Evolutionary conservation across 1,140 invertebrate genomes (phyloP).

Genomic region (Drosophila teissieri): DNA sequence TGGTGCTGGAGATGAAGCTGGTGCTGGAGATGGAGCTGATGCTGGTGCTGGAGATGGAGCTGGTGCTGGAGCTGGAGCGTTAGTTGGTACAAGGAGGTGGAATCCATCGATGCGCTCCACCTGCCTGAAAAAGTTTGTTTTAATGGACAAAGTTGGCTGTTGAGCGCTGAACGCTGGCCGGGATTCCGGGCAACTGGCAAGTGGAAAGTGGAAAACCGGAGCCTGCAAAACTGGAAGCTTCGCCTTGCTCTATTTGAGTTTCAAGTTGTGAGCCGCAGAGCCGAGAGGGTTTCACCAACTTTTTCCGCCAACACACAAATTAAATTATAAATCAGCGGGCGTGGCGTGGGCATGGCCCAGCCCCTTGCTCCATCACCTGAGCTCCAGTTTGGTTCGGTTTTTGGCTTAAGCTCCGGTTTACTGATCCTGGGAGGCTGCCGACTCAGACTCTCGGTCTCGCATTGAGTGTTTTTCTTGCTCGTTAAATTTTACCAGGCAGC

Average conservation of each 20-base stretch:
- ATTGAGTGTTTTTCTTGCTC: constrained; percentile 76
- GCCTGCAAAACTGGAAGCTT: constrained; percentile 7
- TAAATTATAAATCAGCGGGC: constrained; percentile 74
- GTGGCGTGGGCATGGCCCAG: constrained; percentile 12
- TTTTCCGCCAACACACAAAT: constrained; percentile 64
- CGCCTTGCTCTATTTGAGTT: constrained; percentile 57
- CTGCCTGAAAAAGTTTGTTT: constrained; percentile 74
- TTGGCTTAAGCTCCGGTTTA: background rate
- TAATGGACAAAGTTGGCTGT: constrained; percentile 77
- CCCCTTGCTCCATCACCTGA: background rate
- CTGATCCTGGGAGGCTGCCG: constrained; percentile 26
- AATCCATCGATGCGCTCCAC: constrained; percentile 78
- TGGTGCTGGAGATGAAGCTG: background rate
- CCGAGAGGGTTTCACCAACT: constrained; percentile 42
- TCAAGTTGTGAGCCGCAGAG: constrained; percentile 47
- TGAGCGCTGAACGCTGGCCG: constrained; percentile 48
- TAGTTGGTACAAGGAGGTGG: constrained; percentile 16
- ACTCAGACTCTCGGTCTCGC: constrained; percentile 6
- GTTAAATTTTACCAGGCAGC: constrained; percentile 67
- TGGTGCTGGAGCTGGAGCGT: too few relatives aligned
- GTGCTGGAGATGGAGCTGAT: too few relatives aligned
- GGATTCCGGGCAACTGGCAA: constrained; percentile 49
- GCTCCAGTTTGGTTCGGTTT: constrained; percentile 16
- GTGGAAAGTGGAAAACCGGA: background rate
- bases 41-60: background rate